These are phyloP conservation scores for Coelinius sp. DNA, from an alignment of 2,888 invertebrate species.

Conservation along the genomic window DNA sequence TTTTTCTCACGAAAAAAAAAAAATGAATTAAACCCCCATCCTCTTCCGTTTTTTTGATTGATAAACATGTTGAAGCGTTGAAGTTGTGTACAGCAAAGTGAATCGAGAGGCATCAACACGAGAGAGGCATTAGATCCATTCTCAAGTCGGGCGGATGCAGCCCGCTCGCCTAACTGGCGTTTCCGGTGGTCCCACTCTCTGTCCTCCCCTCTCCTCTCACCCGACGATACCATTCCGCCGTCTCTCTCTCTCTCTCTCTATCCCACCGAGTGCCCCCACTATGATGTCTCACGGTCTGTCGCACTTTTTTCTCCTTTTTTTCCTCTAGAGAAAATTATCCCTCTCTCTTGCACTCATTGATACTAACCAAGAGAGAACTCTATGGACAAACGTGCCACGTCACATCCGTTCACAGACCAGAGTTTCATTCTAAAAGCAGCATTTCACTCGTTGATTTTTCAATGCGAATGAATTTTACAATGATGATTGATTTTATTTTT, in stretches of 20 bases:
- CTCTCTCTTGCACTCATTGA: constrained; percentile 31
- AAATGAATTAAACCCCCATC: too few species aligned
- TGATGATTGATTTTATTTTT: background rate
- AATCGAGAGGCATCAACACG: constrained; percentile 28
- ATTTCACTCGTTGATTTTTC: constrained; percentile 5
- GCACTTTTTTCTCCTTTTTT: constrained; percentile 12
- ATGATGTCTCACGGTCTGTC: constrained; percentile 37
- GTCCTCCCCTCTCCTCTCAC: constrained; percentile 36
- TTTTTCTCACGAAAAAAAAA: too few species aligned
- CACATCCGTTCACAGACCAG: constrained; percentile 53
- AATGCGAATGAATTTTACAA: constrained; percentile 10
- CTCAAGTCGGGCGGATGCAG: constrained; percentile 62
- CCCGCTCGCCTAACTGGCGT: constrained; percentile 65
- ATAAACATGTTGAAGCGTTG: constrained; percentile 15
- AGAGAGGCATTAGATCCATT: constrained; percentile 59
- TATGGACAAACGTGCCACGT: constrained; percentile 45
- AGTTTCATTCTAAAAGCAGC: constrained; percentile 34
- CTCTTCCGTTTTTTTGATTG: background rate
- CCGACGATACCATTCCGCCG: constrained; percentile 33
- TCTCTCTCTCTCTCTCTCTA: constrained; percentile 33
- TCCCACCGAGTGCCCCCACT: constrained; percentile 26
- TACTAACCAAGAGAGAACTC: constrained; percentile 28
- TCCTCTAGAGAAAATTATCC: too few species aligned
- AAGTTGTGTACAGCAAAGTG: background rate
- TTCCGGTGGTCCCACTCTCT: constrained; percentile 62